Conservation (phyloP, 2,888 invertebrate genomes). For the Lithophane socia region DNA sequence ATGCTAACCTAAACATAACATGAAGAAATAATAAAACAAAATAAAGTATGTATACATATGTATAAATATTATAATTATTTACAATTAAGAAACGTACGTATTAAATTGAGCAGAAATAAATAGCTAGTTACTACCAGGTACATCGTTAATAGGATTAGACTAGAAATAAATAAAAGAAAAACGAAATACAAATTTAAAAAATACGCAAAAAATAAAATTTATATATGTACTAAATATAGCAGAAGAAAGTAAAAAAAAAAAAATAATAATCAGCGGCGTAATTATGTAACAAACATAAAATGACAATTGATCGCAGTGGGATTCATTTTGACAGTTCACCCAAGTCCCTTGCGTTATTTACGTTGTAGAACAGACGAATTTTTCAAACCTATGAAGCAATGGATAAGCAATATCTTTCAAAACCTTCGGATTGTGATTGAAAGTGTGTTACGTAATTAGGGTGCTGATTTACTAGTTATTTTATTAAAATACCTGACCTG, state of each 20-base stretch:
- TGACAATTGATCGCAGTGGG: too few species aligned
- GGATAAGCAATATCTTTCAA: neutral
- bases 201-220: neutral
- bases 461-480: neutral
- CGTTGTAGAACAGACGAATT: too few species aligned
- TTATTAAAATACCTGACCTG: neutral
- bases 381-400: too few species aligned
- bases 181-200: neutral
- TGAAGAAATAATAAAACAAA: slow-evolving; percentile 18
- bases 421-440: neutral
- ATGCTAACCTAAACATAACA: neutral
- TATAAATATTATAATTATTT: slow-evolving; percentile 43
- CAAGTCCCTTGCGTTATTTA: too few species aligned
- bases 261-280: neutral
- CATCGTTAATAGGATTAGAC: slow-evolving; percentile 53
- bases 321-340: too few species aligned
- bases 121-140: slow-evolving; percentile 65
- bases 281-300: too few species aligned
- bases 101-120: slow-evolving; percentile 41
- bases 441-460: neutral
- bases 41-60: neutral
- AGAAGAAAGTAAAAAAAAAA: neutral
- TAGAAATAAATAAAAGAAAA: slow-evolving; percentile 23
- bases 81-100: slow-evolving; percentile 24
- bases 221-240: neutral